These are phyloP conservation scores for Torymus auratus DNA, from an alignment of 2,888 invertebrate species.

Conservation along the genomic window DNA sequence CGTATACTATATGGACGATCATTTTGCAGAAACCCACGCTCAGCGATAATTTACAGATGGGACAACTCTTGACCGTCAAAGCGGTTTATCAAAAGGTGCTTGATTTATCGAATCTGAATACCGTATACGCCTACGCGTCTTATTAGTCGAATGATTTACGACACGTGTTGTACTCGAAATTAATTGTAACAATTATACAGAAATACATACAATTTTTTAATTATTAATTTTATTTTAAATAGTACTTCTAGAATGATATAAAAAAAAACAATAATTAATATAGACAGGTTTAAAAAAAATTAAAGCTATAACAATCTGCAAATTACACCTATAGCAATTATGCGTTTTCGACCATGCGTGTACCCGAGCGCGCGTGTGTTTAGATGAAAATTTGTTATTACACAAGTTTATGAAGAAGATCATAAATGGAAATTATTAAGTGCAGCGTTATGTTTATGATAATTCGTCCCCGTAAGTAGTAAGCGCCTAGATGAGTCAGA, in stretches of 20 bases:
- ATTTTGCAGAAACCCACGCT: neutral
- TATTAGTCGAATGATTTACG: constrained; percentile 4
- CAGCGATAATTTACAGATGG: constrained; percentile 18
- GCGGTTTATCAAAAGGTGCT: constrained; percentile 2
- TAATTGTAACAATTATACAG: too few species aligned
- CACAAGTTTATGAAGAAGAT: constrained; percentile 1
- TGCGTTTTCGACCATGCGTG: too few species aligned
- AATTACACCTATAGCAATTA: too few species aligned
- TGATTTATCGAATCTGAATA: constrained; percentile 32
- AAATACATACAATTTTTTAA: too few species aligned
- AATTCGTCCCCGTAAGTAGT: neutral
- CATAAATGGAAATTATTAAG: constrained; percentile 36
- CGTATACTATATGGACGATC: neutral
- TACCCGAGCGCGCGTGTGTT: too few species aligned
- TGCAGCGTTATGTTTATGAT: constrained; percentile 15
- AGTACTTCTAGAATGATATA: too few species aligned
- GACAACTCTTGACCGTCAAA: neutral
- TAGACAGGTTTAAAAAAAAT: too few species aligned
- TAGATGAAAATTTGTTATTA: constrained; percentile 5
- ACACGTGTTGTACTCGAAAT: too few species aligned
- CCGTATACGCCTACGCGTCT: neutral
- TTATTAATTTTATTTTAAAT: too few species aligned
- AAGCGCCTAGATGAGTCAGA: constrained; percentile 21
- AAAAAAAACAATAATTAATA: too few species aligned
- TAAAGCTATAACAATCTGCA: too few species aligned